Base-by-base conservation (phyloP, 1,140 invertebrate genomes). In the Tetramorium alpestre region DNA sequence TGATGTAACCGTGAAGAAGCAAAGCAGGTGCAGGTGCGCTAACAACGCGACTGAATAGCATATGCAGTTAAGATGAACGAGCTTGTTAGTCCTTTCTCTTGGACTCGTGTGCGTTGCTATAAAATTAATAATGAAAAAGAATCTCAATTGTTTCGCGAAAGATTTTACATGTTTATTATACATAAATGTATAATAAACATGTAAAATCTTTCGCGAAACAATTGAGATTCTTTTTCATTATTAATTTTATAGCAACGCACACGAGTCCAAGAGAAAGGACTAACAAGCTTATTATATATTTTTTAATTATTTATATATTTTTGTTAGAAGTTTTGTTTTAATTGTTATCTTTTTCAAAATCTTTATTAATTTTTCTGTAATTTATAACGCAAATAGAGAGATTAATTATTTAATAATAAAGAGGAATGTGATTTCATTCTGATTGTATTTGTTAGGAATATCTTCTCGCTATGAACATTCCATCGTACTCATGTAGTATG, bases 11-110 rank as follows among this genome's bases (percentile, higher is more conserved):
- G 89, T 65, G 84, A 78, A 54, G 54, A 70, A 78, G 82, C 41
- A 75, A 90, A 85, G 89, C 92, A 92, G 91, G 91, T 92, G 92
- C 90, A 85, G 78, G 76, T 56, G 60, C 70, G 72, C 16, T 65
- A 75, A 33, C 58, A 67, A 85, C 75, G 81, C 54, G 84, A 76
- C 54, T 28, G 73, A 62, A 44, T 44, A 72, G 54, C 54, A 73
- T 60, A 47, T 72, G 62, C 38, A 58, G 47, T 28, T 18, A 38
- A 72, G 67, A 82, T 33, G 80, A 82, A 82, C 54, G 44, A 84
- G 41, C 54, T 84, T 25, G 41, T 82, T 82, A 75, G 69, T 82
- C 18, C 13, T 47, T 51, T 25, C 41, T 11, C 33, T 41, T 38
- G 2, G n/a, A 69, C 33, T 54, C 13, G 16, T 38, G 49, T 54